phyloP scores from a whole-genome alignment of 2,797 vertebrate species.

The Morelia viridis region DNA sequence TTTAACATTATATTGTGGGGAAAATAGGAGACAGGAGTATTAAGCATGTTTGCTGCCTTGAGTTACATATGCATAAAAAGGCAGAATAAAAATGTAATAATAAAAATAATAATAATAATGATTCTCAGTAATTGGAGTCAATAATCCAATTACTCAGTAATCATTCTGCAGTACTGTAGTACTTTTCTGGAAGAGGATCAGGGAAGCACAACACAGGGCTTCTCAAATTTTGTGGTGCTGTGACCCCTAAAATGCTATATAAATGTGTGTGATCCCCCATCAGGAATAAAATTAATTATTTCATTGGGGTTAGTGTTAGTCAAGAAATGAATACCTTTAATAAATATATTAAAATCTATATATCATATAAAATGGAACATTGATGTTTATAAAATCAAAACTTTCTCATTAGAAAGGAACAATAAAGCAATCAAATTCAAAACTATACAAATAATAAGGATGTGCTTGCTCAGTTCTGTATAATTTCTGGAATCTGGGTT shows the following conservation, averaged over 20 bases:
- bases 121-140: not conserved
- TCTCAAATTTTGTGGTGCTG: not conserved
- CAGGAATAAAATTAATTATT: not conserved
- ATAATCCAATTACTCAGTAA: constrained; percentile 14
- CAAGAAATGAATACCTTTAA: not conserved
- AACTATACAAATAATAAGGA: not conserved
- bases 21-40: not conserved
- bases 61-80: not conserved
- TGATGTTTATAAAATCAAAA: not conserved
- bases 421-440: not conserved
- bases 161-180: not conserved
- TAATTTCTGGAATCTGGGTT: not conserved
- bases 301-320: not conserved
- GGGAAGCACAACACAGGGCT: not conserved
- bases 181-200: constrained; percentile 28
- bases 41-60: not conserved
- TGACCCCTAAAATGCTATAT: not conserved
- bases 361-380: not conserved
- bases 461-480: not conserved
- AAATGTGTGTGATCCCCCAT: not conserved
- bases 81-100: not conserved
- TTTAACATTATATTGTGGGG: not conserved
- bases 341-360: not conserved
- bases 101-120: not conserved
- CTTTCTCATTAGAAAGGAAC: not conserved